Evolutionary conservation across 2,888 invertebrate species (phyloP), one percentile per base, ranked within the genome.

Genomic region (Dryocosmus kuriphilus): DNA sequence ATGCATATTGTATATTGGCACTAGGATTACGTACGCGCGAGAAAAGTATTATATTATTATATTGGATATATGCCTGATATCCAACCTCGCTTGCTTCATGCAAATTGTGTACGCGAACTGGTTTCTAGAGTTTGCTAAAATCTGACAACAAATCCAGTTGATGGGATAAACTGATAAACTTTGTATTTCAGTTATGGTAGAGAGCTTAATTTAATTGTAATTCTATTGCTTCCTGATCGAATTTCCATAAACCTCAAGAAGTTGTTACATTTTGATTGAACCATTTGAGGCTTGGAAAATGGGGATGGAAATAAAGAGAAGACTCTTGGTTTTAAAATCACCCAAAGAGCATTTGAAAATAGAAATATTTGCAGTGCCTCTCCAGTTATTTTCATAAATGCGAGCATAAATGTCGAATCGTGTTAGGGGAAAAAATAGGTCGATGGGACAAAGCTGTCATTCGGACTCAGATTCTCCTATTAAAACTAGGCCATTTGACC

Each of bases 1-100:
- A 63, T 35, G 35, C n/a, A 63, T 63, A 63, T 35, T 63, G n/a
- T 63, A 35, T 63, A 63, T 38, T 38, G 63, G 24, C 38, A 63
- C n/a, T 35, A 38, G 38, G 35, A 63, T 38, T 65, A 41, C 65
- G 22, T 65, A 41, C 41, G 14, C 65, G 65, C 38, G 65, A 14
- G 65, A 65, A 24, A 24, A 19, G 38, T 2, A 14, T 30, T 35
- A 35, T 35, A 35, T 35, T 35, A 35, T 35, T 35, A 62, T 65
- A 65, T 65, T 41, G 38, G 41, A 65, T 65, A 41, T 11, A 27
- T n/a, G 32, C 63, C 32, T 35, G 32, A 57, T 24, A 57, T 57
- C 63, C 32, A 35, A 3, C 35, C 65, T 65, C 65, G n/a, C 38
- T 41, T 16, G 65, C 38, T 65, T 41, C 38, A 65, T 65, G 65